These are phyloP conservation scores for Tetraodon nigroviridis DNA, from an alignment of 2,113 vertebrate genomes.

Conservation along the genomic window DNA sequence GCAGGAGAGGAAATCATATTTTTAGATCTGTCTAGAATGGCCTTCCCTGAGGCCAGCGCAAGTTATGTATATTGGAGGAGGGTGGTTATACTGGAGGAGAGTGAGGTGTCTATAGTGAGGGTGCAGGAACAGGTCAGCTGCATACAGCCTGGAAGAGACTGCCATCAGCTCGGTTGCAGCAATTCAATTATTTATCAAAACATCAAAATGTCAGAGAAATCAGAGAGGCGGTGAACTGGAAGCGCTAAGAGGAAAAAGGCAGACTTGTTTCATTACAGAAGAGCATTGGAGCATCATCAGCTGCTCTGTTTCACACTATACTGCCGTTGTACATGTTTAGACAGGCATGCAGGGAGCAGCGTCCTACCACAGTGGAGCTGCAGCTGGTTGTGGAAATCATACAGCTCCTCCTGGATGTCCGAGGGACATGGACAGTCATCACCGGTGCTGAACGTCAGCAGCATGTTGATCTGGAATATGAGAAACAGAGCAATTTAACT, in stretches of 20 bases:
- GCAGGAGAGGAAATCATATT: slow-evolving; percentile 2
- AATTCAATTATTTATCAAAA: slow-evolving; percentile 65
- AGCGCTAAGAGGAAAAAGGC: slow-evolving; percentile 1
- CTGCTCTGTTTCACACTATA: not conserved
- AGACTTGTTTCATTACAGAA: not conserved
- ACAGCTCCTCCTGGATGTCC: slow-evolving; percentile 90
- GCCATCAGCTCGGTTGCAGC: slow-evolving; percentile 12
- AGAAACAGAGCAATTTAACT: slow-evolving; percentile 4
- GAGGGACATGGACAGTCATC: slow-evolving; percentile 94
- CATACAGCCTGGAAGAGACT: not conserved
- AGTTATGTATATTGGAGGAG: not conserved
- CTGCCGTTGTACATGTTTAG: not conserved
- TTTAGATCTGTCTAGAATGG: not conserved
- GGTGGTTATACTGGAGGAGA: too few relatives aligned
- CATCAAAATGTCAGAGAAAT: slow-evolving; percentile 48
- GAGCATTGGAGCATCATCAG: slow-evolving; percentile 2
- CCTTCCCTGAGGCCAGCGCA: slow-evolving; percentile 4
- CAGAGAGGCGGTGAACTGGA: slow-evolving; percentile 28
- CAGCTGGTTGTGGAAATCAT: slow-evolving; percentile 92
- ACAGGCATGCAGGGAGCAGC: not conserved
- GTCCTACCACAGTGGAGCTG: slow-evolving; percentile 89
- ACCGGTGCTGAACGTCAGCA: slow-evolving; percentile 92
- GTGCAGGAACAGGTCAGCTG: slow-evolving; percentile 2
- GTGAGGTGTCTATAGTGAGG: not conserved
- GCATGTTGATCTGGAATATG: slow-evolving; percentile 91